Evolutionary conservation across 2,888 invertebrate species (phyloP).

Genomic region (Lymantria monacha): DNA sequence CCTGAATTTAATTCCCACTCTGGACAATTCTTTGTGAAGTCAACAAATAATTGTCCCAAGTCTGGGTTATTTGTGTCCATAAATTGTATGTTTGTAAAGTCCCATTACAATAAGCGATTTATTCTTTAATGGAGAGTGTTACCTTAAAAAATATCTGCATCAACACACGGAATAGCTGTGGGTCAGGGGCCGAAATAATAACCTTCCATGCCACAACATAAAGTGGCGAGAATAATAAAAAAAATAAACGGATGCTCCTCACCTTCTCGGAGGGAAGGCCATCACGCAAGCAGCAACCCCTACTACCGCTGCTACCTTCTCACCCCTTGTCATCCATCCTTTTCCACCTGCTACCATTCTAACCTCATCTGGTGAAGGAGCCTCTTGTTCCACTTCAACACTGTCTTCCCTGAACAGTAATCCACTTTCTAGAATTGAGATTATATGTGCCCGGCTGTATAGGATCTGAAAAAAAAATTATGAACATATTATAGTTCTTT

Average conservation of each 20-base stretch:
- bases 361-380: conserved; percentile 46
- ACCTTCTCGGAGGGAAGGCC: conserved; percentile 57
- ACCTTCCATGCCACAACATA: too few relatives aligned
- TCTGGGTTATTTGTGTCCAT: too few relatives aligned
- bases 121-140: too few relatives aligned
- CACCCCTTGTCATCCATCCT: conserved; percentile 64
- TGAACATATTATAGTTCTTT: too few relatives aligned
- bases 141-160: too few relatives aligned
- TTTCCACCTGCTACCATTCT: conserved; percentile 52
- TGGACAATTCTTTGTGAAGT: too few relatives aligned
- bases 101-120: too few relatives aligned
- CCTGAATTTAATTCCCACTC: too few relatives aligned
- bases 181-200: too few relatives aligned
- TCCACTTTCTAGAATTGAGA: conserved; percentile 67
- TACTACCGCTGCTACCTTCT: conserved; percentile 31
- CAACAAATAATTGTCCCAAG: too few relatives aligned
- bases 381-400: conserved; percentile 63
- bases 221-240: neutral
- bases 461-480: conserved; percentile 47
- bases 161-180: too few relatives aligned
- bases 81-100: too few relatives aligned
- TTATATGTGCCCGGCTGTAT: conserved; percentile 54
- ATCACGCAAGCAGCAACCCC: conserved; percentile 37
- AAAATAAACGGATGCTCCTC: conserved; percentile 1
- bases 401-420: conserved; percentile 73